Evolutionary conservation across 2,113 vertebrate species (phyloP).

Genomic region (Cygnus buccinator): DNA sequence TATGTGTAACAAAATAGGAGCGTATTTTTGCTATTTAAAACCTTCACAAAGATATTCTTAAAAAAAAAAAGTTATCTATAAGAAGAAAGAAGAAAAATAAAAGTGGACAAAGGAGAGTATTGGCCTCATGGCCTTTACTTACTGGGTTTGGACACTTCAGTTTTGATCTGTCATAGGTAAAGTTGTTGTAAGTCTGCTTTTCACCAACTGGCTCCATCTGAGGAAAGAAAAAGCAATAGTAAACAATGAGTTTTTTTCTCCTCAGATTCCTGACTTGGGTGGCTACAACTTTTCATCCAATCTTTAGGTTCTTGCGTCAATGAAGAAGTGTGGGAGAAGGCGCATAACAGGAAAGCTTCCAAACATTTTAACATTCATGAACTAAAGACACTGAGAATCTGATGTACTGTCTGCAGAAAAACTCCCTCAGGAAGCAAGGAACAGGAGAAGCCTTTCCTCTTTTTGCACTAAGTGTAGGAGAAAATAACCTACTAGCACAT

Average conservation of each 20-base stretch:
- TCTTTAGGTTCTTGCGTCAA: background rate
- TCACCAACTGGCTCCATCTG: slow-evolving; percentile 89
- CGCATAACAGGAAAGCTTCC: background rate
- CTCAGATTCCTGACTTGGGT: background rate
- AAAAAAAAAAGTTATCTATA: background rate
- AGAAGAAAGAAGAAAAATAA: background rate
- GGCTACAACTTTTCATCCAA: background rate
- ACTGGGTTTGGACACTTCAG: slow-evolving; percentile 88
- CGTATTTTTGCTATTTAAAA: background rate
- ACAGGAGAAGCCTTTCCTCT: background rate
- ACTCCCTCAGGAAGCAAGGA: background rate
- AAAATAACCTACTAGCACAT: background rate
- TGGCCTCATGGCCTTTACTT: slow-evolving; percentile 59
- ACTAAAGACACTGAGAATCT: background rate
- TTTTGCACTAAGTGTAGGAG: background rate
- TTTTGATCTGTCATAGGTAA: slow-evolving; percentile 80
- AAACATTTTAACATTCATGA: background rate
- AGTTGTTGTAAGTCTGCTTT: slow-evolving; percentile 89
- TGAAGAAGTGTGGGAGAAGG: background rate
- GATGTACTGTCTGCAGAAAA: background rate
- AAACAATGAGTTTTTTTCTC: background rate
- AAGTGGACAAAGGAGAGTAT: background rate
- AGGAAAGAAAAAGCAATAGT: slow-evolving; percentile 34
- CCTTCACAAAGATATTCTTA: background rate
- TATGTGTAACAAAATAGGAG: background rate